Conservation (phyloP, 2,113 vertebrate genomes). For the Pseudorasbora parva region DNA sequence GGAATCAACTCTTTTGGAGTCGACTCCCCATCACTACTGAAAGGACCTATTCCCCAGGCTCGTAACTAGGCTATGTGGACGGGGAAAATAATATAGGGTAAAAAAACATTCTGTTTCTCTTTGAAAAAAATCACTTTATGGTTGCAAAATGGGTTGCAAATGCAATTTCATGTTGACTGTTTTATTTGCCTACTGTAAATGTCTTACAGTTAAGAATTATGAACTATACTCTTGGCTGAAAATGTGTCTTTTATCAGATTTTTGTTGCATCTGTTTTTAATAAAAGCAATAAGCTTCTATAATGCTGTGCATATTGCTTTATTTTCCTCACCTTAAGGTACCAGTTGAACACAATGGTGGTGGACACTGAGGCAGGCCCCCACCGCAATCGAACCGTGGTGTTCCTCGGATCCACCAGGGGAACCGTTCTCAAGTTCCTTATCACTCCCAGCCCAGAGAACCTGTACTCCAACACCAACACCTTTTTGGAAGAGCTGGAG, state of each 20-base stretch:
- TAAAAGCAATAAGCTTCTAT: background rate
- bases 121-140: background rate
- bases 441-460: conserved; percentile 83
- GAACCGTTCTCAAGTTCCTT: conserved; percentile 93
- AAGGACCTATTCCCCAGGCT: background rate
- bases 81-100: background rate
- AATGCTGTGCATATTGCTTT: background rate
- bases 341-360: conserved; percentile 89
- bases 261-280: conserved; percentile 8
- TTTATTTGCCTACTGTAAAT: conserved; percentile 3
- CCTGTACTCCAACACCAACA: conserved; percentile 75
- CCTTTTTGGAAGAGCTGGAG: conserved; percentile 94
- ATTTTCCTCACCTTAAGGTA: conserved; percentile 75
- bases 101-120: background rate
- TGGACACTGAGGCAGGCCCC: conserved; percentile 88
- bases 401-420: conserved; percentile 90
- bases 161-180: background rate
- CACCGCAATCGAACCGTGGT: conserved; percentile 89
- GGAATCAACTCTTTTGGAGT: no score
- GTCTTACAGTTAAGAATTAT: background rate
- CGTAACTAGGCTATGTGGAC: background rate
- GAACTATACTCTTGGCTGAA: background rate
- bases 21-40: background rate
- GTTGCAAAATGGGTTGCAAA: background rate
- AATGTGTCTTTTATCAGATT: background rate